A percentile compares a stretch with the other conserved stretches of the same genome.
Evolutionary conservation across 2,888 invertebrate genomes (phyloP).

Genomic region (Neocrepidodera transversa): DNA sequence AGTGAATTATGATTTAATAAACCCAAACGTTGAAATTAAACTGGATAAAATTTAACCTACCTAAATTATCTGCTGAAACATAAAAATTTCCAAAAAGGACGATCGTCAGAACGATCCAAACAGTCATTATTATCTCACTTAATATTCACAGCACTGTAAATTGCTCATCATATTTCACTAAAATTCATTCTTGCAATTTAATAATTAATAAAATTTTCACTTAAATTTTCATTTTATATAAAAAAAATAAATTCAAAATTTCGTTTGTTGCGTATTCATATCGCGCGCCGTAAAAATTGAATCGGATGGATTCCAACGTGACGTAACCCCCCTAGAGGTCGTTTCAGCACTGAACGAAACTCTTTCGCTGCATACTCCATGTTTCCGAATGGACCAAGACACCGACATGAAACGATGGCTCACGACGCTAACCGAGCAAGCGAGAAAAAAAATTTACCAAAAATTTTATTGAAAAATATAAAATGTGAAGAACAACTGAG

Average conservation of each 20-base stretch:
- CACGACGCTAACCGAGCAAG: not conserved
- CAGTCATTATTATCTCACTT: conserved; percentile 34
- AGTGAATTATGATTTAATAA: too few species aligned
- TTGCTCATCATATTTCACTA: conserved; percentile 10
- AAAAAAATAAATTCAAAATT: conserved; percentile 5
- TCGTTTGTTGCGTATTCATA: conserved; percentile 9
- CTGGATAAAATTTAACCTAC: too few species aligned
- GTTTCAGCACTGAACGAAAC: conserved; percentile 6
- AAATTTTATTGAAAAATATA: too few species aligned
- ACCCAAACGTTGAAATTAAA: too few species aligned
- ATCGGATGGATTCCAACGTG: not conserved
- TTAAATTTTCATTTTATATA: not conserved
- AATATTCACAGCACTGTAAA: conserved; percentile 33
- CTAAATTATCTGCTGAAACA: conserved; percentile 36
- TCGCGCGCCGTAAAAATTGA: conserved; percentile 10
- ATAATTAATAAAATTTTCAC: not conserved
- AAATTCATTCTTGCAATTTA: not conserved
- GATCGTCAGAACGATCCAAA: conserved; percentile 29
- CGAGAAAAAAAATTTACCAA: not conserved
- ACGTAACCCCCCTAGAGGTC: not conserved
- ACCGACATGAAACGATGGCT: not conserved
- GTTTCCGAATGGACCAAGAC: not conserved
- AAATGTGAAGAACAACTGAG: too few species aligned
- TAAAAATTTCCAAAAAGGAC: conserved; percentile 33
- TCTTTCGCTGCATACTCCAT: conserved; percentile 5